Evolutionary conservation across 2,888 invertebrate species (phyloP).

Genomic region (Mesoligia furuncula): DNA sequence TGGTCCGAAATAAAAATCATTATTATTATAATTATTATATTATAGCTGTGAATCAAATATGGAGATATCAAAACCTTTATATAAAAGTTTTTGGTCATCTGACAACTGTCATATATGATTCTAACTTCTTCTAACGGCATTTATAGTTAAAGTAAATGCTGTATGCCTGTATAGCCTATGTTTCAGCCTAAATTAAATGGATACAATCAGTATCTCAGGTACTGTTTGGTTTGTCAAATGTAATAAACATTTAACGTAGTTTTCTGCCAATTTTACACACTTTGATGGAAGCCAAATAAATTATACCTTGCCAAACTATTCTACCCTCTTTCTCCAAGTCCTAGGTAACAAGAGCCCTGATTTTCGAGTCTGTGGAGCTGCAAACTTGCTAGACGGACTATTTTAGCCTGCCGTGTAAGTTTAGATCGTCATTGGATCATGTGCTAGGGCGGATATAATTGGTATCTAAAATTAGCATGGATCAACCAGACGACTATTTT

Average conservation of each 20-base stretch:
- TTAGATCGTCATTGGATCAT: slow-evolving; percentile 2
- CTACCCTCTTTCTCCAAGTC: background rate
- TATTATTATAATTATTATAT: too few species aligned
- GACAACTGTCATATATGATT: background rate
- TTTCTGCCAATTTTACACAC: slow-evolving; percentile 18
- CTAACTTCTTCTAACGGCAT: background rate
- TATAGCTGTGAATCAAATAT: background rate
- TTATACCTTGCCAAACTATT: slow-evolving; percentile 14
- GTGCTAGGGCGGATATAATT: slow-evolving; percentile 14
- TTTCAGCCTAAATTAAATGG: background rate
- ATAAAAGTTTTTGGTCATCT: background rate
- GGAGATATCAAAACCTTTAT: background rate
- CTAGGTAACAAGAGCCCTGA: background rate
- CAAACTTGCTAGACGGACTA: slow-evolving; percentile 27
- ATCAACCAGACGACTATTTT: background rate
- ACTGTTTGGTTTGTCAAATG: background rate
- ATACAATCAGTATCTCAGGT: background rate
- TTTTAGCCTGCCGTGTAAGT: slow-evolving; percentile 14
- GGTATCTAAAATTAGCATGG: background rate
- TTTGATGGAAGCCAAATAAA: slow-evolving; percentile 8
- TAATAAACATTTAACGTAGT: slow-evolving; percentile 22
- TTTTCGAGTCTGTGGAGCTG: slow-evolving; percentile 9
- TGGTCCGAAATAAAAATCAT: too few species aligned
- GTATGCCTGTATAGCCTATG: background rate
- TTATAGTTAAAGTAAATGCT: background rate